Conservation (phyloP, 2,888 invertebrate genomes). For the Eupithecia insigniata region DNA sequence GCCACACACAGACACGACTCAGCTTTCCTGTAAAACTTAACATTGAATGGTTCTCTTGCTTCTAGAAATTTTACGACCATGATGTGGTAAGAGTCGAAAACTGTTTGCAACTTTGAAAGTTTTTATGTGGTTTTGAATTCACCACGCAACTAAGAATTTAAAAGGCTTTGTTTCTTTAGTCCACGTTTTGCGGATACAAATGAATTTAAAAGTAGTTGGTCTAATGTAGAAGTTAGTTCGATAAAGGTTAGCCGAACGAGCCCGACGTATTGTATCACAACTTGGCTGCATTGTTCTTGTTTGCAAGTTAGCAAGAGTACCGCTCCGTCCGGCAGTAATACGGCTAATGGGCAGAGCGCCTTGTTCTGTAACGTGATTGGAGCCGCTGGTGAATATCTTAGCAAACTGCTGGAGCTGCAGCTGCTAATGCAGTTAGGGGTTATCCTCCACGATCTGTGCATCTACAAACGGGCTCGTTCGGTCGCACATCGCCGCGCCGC, state of each 20-base stretch:
- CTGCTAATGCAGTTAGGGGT: slow-evolving; percentile 50
- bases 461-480: background rate
- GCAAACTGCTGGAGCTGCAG: slow-evolving; percentile 51
- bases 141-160: background rate
- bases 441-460: slow-evolving; percentile 32
- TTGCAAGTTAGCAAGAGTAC: slow-evolving; percentile 3
- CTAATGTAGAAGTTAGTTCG: background rate
- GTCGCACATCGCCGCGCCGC: background rate
- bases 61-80: slow-evolving; percentile 5
- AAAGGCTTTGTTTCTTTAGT: background rate
- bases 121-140: slow-evolving; percentile 5
- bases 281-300: slow-evolving; percentile 26
- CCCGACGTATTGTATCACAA: slow-evolving; percentile 13
- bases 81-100: slow-evolving; percentile 2
- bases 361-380: slow-evolving; percentile 54
- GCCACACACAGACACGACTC: slow-evolving; percentile 9
- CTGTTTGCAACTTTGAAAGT: slow-evolving; percentile 13
- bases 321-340: slow-evolving; percentile 45
- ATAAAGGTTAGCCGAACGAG: background rate
- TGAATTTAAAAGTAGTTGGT: background rate
- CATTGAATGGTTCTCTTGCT: background rate
- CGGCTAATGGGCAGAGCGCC: slow-evolving; percentile 53
- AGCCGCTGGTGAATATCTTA: slow-evolving; percentile 57
- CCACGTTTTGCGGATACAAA: background rate
- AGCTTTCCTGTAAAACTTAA: background rate